Conservation (phyloP, 2,113 vertebrate species). For the Xiphophorus hellerii region DNA sequence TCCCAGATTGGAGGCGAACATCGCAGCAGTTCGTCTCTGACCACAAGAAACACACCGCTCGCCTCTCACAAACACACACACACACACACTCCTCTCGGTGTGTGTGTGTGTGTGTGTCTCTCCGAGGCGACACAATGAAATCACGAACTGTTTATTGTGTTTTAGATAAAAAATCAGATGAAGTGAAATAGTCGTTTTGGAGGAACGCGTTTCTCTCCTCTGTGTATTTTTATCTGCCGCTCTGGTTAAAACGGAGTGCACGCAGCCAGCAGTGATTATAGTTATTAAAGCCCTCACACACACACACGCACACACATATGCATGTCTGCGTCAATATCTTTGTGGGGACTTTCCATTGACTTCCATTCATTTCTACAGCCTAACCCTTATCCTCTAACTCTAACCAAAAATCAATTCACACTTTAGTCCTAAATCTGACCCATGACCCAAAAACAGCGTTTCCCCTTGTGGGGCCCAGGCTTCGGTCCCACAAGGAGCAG, state of each 20-base stretch:
- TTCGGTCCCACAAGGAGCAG: too few species aligned
- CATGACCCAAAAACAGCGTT: too few species aligned
- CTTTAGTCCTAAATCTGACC: too few species aligned
- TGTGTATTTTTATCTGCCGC: constrained; percentile 74
- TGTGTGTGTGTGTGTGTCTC: too few species aligned
- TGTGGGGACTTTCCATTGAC: too few species aligned
- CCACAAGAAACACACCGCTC: constrained; percentile 58
- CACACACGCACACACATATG: not conserved
- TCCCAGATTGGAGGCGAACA: constrained; percentile 67
- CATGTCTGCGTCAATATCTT: constrained; percentile 25
- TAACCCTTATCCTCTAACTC: too few species aligned
- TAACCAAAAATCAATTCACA: too few species aligned
- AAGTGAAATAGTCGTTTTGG: constrained; percentile 43
- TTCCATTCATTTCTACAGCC: too few species aligned
- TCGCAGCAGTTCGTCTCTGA: constrained; percentile 74
- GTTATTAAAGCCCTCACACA: constrained; percentile 71
- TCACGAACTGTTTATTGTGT: not conserved
- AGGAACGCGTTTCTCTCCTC: constrained; percentile 56
- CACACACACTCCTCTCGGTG: constrained; percentile 2
- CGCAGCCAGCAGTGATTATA: constrained; percentile 77
- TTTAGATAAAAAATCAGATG: too few species aligned
- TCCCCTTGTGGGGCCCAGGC: too few species aligned
- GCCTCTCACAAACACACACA: constrained; percentile 3
- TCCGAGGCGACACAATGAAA: constrained; percentile 7
- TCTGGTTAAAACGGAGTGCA: constrained; percentile 70